Evolutionary conservation across 2,797 vertebrate species (phyloP).

Genomic region (Danio choprae): DNA sequence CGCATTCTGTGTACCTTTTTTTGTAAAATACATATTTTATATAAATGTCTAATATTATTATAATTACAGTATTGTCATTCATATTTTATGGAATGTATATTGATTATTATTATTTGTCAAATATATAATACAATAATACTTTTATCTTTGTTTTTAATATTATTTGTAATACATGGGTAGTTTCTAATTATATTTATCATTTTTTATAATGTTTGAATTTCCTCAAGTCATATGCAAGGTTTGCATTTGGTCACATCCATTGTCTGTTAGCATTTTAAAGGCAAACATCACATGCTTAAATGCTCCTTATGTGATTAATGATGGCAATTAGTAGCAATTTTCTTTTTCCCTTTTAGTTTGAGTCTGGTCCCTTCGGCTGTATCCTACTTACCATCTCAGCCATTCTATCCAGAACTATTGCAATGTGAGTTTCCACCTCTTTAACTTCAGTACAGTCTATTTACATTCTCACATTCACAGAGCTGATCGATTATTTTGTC

Average conservation of each 20-base stretch:
- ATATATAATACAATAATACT: neutral
- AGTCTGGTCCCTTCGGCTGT: constrained; percentile 85
- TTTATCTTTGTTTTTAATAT: neutral
- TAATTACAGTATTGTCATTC: neutral
- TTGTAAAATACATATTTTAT: neutral
- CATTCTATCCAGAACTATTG: constrained; percentile 87
- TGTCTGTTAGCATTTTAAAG: constrained; percentile 4
- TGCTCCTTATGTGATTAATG: constrained; percentile 8
- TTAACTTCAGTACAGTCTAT: neutral
- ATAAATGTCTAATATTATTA: neutral
- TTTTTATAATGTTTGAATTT: neutral
- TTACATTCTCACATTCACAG: neutral
- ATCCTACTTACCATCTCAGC: constrained; percentile 89
- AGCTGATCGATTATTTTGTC: constrained; percentile 7
- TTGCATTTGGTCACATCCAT: neutral
- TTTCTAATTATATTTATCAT: neutral
- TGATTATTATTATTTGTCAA: neutral
- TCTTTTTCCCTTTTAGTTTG: constrained; percentile 79
- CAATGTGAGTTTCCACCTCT: constrained; percentile 73
- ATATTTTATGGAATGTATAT: neutral
- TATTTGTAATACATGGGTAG: neutral
- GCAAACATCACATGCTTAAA: neutral
- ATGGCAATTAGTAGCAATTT: neutral
- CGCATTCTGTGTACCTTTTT: neutral
- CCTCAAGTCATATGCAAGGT: neutral